Conservation (phyloP, 92 coral and sea anemone species). For the Parazoanthus atlanticus region DNA sequence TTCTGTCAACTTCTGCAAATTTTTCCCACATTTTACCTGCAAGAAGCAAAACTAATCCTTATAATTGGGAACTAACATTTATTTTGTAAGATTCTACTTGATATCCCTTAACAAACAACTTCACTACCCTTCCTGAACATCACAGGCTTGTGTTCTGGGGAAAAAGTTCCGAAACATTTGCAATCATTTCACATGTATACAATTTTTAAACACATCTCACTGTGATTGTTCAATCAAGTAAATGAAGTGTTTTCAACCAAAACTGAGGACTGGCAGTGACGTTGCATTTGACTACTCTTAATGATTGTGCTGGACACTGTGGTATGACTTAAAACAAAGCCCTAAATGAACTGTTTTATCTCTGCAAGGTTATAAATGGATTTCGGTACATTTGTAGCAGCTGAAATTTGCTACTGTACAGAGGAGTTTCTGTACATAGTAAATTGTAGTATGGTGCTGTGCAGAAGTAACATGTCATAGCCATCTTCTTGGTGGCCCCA, state of each 20-base stretch:
- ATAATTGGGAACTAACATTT: conserved; percentile 4
- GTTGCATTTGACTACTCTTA: background rate
- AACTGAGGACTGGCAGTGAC: conserved; percentile 41
- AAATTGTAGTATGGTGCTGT: background rate
- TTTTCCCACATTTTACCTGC: conserved; percentile 89
- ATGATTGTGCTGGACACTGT: background rate
- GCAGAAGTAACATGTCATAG: background rate
- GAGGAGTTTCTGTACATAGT: background rate
- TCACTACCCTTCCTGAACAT: conserved; percentile 35
- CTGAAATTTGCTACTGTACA: background rate
- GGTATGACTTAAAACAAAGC: conserved; percentile 16
- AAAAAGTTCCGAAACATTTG: background rate
- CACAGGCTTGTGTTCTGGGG: background rate
- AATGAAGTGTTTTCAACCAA: conserved; percentile 12
- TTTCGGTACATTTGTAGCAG: background rate
- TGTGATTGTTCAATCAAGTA: conserved; percentile 38
- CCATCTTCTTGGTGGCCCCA: background rate
- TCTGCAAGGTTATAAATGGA: background rate
- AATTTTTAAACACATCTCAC: background rate
- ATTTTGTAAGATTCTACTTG: background rate
- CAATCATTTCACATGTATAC: background rate
- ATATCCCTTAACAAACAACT: conserved; percentile 8
- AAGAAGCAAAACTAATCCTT: conserved; percentile 51
- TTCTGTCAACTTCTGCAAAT: conserved; percentile 84
- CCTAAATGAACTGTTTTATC: conserved; percentile 4